Percentiles rank a stretch among this genome's conserved stretches.
phyloP scores from a whole-genome alignment of 1,140 invertebrate genomes.

The Nebria ingens region DNA sequence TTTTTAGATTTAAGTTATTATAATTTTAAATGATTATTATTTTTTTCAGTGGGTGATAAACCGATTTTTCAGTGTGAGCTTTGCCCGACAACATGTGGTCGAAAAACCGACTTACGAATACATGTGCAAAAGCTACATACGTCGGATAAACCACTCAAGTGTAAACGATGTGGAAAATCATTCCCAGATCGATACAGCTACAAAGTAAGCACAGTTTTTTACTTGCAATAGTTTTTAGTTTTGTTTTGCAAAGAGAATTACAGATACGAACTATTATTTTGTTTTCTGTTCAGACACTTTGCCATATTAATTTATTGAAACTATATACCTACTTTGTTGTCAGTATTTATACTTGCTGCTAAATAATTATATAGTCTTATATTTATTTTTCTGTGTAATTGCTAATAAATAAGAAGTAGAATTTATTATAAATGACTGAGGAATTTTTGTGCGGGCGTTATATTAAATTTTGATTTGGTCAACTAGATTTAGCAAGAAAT shows the following conservation, averaged over 20 bases:
- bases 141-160: constrained; percentile 82
- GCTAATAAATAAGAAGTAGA: too few relatives aligned
- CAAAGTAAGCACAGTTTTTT: constrained; percentile 36
- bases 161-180: constrained; percentile 84
- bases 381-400: too few relatives aligned
- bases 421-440: too few relatives aligned
- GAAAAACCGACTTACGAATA: constrained; percentile 92
- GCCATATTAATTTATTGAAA: neutral
- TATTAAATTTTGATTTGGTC: too few relatives aligned
- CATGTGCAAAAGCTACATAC: constrained; percentile 95
- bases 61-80: constrained; percentile 91
- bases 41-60: constrained; percentile 68
- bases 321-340: too few relatives aligned
- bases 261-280: neutral
- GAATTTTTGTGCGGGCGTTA: too few relatives aligned
- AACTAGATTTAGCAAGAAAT: too few relatives aligned
- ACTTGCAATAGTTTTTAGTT: too few relatives aligned
- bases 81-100: constrained; percentile 91
- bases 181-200: constrained; percentile 82
- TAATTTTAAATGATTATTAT: constrained; percentile 10
- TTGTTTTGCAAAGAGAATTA: neutral
- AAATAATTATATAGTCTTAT: too few relatives aligned
- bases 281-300: neutral
- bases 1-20: constrained; percentile 1
- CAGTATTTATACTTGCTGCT: too few relatives aligned